A percentile compares a stretch with the other conserved stretches of the same genome.
These are phyloP conservation scores for Temnothorax unifasciatus DNA, from an alignment of 2,888 invertebrate species.

Conservation along the genomic window DNA sequence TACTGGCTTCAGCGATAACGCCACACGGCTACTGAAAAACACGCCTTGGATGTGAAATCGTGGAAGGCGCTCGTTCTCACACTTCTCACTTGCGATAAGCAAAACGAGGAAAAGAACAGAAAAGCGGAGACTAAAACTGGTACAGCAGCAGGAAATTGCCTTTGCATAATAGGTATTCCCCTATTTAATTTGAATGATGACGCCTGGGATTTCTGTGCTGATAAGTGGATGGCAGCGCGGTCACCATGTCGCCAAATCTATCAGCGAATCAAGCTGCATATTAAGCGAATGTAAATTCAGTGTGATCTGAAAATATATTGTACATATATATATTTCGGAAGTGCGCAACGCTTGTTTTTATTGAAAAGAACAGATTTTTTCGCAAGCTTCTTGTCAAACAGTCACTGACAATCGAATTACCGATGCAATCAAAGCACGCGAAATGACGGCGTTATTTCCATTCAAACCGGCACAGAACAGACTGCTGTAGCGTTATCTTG, in stretches of 20 bases:
- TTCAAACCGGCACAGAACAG: too few species aligned
- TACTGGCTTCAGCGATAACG: too few species aligned
- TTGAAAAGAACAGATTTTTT: slow-evolving; percentile 19
- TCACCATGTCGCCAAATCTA: slow-evolving; percentile 52
- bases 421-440: too few species aligned
- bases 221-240: slow-evolving; percentile 4
- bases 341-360: background rate
- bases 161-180: background rate
- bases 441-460: too few species aligned
- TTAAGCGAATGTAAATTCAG: slow-evolving; percentile 48
- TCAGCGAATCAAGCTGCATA: slow-evolving; percentile 34
- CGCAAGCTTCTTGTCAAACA: too few species aligned
- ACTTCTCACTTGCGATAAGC: background rate
- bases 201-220: background rate
- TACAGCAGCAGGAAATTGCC: background rate
- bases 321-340: background rate
- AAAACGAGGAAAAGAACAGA: background rate
- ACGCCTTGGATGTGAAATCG: too few species aligned
- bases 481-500: too few species aligned
- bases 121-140: background rate
- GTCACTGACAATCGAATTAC: too few species aligned
- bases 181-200: background rate
- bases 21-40: too few species aligned
- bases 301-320: slow-evolving; percentile 14
- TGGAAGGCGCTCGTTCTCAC: background rate